A percentile compares a stretch with the other conserved stretches of the same genome.
Conservation (phyloP, 64 coral and sea anemone genomes). For the Montipora cactus region DNA sequence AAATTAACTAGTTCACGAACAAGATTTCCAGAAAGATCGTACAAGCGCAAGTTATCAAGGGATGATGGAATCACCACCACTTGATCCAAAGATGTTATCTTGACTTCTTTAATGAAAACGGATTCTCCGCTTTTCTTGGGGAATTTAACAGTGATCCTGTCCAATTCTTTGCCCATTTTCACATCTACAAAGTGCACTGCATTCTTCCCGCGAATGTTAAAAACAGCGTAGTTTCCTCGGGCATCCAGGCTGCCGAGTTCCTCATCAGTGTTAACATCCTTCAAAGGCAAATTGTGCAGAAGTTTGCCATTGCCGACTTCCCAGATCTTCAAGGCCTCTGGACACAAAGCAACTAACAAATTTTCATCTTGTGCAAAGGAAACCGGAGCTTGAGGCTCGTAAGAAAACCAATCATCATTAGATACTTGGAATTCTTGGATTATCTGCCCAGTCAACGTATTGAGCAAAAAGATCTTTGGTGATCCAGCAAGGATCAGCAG, state of each 20-base stretch:
- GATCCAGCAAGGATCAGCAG: slow-evolving; percentile 78
- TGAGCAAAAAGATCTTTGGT: slow-evolving; percentile 70
- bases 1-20: slow-evolving; percentile 79
- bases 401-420: slow-evolving; percentile 87
- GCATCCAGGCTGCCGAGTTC: slow-evolving; percentile 82
- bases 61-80: slow-evolving; percentile 78
- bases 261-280: slow-evolving; percentile 60
- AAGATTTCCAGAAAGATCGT: slow-evolving; percentile 75
- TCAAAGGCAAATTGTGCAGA: slow-evolving; percentile 74
- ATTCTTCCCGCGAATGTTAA: slow-evolving; percentile 58
- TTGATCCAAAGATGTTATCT: slow-evolving; percentile 63
- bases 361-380: slow-evolving; percentile 87
- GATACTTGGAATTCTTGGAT: slow-evolving; percentile 69
- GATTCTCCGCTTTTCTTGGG: slow-evolving; percentile 39
- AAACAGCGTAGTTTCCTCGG: slow-evolving; percentile 57
- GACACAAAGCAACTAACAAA: slow-evolving; percentile 70
- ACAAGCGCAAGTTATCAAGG: slow-evolving; percentile 65
- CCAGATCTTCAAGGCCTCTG: slow-evolving; percentile 75
- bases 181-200: slow-evolving; percentile 78
- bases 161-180: slow-evolving; percentile 72
- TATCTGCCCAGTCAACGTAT: slow-evolving; percentile 80
- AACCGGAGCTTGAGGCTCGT: slow-evolving; percentile 58
- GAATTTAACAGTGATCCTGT: slow-evolving; percentile 67
- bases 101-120: slow-evolving; percentile 74
- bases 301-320: slow-evolving; percentile 52